phyloP scores from a whole-genome alignment of 2,888 invertebrate genomes.

The Gryllus longicercus region DNA sequence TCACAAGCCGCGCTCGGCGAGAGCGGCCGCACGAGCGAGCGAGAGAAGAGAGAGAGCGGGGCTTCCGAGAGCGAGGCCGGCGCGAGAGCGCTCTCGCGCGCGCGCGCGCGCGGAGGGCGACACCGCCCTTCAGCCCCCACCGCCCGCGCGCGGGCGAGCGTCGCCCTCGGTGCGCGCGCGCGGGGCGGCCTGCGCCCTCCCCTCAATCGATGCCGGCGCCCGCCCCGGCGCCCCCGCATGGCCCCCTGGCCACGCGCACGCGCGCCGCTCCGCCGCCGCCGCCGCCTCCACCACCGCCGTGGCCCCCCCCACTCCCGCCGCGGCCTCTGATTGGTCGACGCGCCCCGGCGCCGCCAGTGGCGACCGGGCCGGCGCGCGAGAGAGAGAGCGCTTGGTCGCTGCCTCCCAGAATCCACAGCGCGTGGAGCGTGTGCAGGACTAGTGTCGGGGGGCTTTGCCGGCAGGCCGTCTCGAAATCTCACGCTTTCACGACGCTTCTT shows the following conservation, averaged over 20 bases:
- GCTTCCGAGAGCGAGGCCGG: neutral
- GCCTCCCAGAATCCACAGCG: conserved; percentile 7
- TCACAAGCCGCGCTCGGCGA: neutral
- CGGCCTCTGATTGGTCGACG: neutral
- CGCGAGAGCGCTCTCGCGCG: neutral
- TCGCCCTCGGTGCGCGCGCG: neutral
- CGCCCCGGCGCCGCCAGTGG: neutral
- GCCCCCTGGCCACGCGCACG: neutral
- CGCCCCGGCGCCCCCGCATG: neutral
- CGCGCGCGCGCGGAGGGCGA: neutral
- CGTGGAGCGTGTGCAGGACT: conserved; percentile 17
- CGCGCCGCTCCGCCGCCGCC: neutral
- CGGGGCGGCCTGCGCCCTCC: neutral
- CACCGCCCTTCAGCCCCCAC: neutral
- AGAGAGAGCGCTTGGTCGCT: neutral
- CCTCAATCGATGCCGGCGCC: neutral
- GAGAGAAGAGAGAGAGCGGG: neutral
- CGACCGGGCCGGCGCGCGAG: neutral
- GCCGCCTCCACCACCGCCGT: neutral
- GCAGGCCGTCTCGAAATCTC: neutral
- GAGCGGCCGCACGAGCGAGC: neutral
- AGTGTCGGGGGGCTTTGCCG: conserved; percentile 17
- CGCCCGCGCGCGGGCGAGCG: neutral
- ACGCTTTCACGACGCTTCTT: neutral
- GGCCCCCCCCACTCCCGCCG: neutral